Percentiles rank a stretch among this genome's conserved stretches.
Conservation (phyloP, 2,113 vertebrate species). For the Dromas ardeola region DNA sequence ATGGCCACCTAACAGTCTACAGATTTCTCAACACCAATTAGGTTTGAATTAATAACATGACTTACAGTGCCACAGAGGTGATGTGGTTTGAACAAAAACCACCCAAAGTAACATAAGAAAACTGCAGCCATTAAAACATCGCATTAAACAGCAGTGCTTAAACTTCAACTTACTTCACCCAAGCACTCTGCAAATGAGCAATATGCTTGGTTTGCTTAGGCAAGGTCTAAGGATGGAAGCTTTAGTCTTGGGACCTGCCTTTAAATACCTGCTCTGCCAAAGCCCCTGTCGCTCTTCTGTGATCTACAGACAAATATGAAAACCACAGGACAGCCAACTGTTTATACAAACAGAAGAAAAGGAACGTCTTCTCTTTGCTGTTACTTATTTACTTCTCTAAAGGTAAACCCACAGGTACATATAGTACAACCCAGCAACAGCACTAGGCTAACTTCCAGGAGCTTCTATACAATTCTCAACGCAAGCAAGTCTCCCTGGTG, state of each 20-base stretch:
- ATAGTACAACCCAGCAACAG: neutral
- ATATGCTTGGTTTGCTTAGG: rapidly evolving
- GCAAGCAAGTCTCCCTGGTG: neutral
- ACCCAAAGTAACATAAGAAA: neutral
- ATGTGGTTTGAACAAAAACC: neutral
- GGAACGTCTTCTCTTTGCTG: neutral
- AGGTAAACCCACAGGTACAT: rapidly evolving
- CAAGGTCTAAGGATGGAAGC: neutral
- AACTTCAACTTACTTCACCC: neutral
- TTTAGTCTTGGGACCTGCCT: neutral
- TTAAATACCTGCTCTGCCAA: neutral
- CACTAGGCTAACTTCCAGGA: rapidly evolving
- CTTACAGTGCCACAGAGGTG: neutral
- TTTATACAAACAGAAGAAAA: neutral
- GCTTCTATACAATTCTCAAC: rapidly evolving
- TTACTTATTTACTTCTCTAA: neutral
- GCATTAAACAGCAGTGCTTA: rapidly evolving
- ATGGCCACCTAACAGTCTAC: neutral
- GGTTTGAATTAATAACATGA: neutral
- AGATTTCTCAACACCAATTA: neutral
- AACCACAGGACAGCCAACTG: neutral
- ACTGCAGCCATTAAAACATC: neutral
- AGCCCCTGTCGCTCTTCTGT: neutral
- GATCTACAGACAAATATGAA: neutral
- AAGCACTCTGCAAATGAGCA: neutral